Conservation (phyloP, 2,113 vertebrate species). For the Casuarius casuarius region DNA sequence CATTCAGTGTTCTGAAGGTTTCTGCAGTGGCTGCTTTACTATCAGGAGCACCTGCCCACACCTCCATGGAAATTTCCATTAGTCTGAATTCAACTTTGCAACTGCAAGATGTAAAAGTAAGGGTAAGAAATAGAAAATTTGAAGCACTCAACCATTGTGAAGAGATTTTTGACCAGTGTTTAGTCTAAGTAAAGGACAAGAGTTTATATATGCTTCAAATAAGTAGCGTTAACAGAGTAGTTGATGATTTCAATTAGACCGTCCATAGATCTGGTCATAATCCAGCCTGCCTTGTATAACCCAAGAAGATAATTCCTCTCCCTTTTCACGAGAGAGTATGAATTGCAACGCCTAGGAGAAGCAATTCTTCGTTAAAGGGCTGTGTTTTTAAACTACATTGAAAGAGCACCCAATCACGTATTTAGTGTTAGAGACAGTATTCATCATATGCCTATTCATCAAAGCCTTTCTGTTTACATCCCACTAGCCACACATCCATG, state of each 20-base stretch:
- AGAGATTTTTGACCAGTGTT: background rate
- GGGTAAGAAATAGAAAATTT: background rate
- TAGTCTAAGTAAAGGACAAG: background rate
- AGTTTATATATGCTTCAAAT: background rate
- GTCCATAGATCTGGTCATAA: background rate
- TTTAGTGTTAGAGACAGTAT: background rate
- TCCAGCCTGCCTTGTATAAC: background rate
- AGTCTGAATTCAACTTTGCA: background rate
- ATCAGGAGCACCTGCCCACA: background rate
- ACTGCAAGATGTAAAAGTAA: background rate
- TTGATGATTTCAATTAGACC: background rate
- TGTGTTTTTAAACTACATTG: background rate
- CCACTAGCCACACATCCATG: background rate
- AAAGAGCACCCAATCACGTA: background rate
- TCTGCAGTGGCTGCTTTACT: accelerated
- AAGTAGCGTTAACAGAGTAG: background rate
- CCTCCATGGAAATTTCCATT: background rate
- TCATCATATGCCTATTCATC: background rate
- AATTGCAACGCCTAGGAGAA: background rate
- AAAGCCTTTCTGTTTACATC: background rate
- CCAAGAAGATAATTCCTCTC: background rate
- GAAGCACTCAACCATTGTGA: background rate
- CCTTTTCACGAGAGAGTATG: background rate
- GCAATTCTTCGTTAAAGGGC: background rate
- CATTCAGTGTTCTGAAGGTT: background rate